Evolutionary conservation across 2,797 vertebrate genomes (phyloP).

Genomic region (Nothura maculosa): DNA sequence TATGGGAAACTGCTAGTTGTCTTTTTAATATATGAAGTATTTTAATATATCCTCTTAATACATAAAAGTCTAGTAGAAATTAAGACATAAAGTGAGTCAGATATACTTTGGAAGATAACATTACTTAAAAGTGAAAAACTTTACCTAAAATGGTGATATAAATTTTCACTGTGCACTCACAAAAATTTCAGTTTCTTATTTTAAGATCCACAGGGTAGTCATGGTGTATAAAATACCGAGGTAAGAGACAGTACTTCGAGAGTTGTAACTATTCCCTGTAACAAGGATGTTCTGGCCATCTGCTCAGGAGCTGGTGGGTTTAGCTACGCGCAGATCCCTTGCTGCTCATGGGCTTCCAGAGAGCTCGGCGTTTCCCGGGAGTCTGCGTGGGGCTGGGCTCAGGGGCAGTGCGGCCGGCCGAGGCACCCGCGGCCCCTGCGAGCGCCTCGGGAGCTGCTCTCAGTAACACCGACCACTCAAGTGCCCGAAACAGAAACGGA

Average conservation of each 20-base stretch:
- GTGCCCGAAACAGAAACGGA: not conserved
- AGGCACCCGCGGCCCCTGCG: not conserved
- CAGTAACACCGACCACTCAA: accelerated
- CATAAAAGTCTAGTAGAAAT: not conserved
- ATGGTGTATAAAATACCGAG: not conserved
- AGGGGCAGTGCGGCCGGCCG: not conserved
- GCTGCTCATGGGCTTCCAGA: not conserved
- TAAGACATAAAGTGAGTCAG: not conserved
- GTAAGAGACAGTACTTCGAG: not conserved
- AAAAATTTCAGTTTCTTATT: not conserved
- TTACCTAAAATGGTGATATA: not conserved
- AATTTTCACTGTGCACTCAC: not conserved
- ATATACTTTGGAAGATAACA: not conserved
- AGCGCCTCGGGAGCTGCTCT: not conserved
- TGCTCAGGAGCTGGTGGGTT: not conserved
- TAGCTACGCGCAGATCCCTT: not conserved
- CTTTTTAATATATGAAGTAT: not conserved
- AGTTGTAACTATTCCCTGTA: not conserved
- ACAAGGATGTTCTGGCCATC: not conserved
- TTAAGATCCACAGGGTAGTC: not conserved
- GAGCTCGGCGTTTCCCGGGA: not conserved
- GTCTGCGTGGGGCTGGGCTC: not conserved
- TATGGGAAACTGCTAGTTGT: not conserved
- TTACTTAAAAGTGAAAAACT: not conserved
- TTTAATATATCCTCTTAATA: not conserved